Conservation (phyloP, 2,888 invertebrate genomes). For the Drosophila acutilabella region DNA sequence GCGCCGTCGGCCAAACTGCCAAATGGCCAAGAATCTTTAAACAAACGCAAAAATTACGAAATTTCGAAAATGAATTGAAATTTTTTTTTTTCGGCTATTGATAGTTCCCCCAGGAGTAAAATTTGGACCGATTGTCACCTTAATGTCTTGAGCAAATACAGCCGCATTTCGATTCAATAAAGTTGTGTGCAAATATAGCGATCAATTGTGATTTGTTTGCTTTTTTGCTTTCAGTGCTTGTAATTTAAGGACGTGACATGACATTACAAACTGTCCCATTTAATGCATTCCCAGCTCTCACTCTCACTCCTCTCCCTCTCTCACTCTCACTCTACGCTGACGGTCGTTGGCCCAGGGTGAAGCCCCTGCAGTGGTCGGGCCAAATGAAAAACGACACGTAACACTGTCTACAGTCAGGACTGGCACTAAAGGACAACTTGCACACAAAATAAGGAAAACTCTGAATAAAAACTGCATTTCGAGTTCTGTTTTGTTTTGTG, state of each 20-base stretch:
- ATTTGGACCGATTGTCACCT: conserved; percentile 43
- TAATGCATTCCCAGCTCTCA: not conserved
- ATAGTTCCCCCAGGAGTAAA: conserved; percentile 33
- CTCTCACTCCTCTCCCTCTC: too few relatives aligned
- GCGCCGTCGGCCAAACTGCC: conserved; percentile 79
- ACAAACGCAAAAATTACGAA: conserved; percentile 11
- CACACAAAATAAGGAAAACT: conserved; percentile 24
- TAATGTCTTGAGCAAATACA: conserved; percentile 83
- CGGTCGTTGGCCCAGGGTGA: conserved; percentile 59
- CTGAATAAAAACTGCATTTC: conserved; percentile 21
- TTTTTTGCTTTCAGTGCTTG: conserved; percentile 54
- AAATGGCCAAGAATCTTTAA: conserved; percentile 72
- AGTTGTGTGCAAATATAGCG: conserved; percentile 5
- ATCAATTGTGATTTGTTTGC: conserved; percentile 46
- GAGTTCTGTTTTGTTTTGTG: not conserved
- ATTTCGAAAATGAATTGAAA: not conserved
- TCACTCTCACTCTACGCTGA: not conserved
- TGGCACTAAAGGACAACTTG: conserved; percentile 40
- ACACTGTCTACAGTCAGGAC: conserved; percentile 19
- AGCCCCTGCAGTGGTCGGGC: conserved; percentile 77
- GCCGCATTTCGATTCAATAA: conserved; percentile 57
- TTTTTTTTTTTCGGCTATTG: not conserved
- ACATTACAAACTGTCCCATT: conserved; percentile 25
- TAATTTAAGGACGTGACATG: conserved; percentile 84
- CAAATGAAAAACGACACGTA: conserved; percentile 80